phyloP scores from a whole-genome alignment of 2,888 invertebrate species.

The Amphimallon solstitiale region DNA sequence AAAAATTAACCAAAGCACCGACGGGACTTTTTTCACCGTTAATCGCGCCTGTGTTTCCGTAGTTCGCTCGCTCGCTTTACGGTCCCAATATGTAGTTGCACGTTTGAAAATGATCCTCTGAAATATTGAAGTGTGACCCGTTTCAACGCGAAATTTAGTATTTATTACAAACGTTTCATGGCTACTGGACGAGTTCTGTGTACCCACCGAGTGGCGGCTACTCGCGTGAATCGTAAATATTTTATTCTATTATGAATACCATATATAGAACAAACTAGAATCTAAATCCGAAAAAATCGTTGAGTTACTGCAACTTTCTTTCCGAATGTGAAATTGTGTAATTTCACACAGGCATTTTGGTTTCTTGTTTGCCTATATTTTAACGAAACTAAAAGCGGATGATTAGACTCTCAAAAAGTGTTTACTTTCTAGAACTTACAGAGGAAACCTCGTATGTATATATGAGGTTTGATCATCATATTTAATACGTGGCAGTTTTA shows the following conservation, averaged over 20 bases:
- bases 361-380: neutral
- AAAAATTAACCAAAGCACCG: constrained; percentile 10
- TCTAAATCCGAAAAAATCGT: neutral
- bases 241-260: constrained; percentile 22
- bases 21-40: constrained; percentile 1
- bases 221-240: constrained; percentile 6
- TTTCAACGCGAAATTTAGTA: constrained; percentile 19
- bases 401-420: too few relatives aligned
- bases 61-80: neutral
- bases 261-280: constrained; percentile 11
- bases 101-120: constrained; percentile 18
- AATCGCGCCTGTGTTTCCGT: neutral
- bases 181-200: neutral
- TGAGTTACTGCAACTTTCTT: neutral
- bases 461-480: too few relatives aligned
- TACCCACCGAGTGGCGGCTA: neutral
- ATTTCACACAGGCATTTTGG: neutral
- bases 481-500: too few relatives aligned
- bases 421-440: too few relatives aligned
- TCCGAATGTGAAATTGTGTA: neutral
- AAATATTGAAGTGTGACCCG: constrained; percentile 27
- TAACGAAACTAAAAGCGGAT: too few relatives aligned
- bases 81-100: constrained; percentile 1
- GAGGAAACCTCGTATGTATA: too few relatives aligned
- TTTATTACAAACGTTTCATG: constrained; percentile 21